Evolutionary conservation across 2,113 vertebrate species (phyloP), one percentile per base, ranked within the genome.

Genomic region (Chaenogobius annularis): DNA sequence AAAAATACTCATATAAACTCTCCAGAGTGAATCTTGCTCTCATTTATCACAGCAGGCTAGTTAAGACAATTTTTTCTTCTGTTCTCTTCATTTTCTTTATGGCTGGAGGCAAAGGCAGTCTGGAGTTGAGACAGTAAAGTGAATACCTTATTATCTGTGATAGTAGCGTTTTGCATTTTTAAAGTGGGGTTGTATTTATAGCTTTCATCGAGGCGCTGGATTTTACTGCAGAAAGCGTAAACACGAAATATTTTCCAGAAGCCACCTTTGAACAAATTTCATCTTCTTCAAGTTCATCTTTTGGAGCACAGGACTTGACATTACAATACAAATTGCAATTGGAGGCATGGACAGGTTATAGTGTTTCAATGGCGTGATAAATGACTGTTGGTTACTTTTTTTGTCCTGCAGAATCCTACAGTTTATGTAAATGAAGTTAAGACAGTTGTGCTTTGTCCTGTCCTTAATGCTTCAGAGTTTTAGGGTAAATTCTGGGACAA

Each of bases 21-120:
- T 90, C 79, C 66, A 0, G 50, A 86, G 77, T 85, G 81, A 50
- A 76, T 87, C 68, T 79, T 69, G 59, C 76, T 77, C 81, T 81
- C 84, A 82, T 86, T 87, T 78, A 84, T 88, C 79, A 75, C 73
- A 86, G 83, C 76, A 88, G 79, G 73, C 82, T 73, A 71, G 70
- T 86, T 86, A 85, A 79, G 82, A 87, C 84, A 75, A 85, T 54
- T 70, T 80, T 72, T 31, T 26, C 26, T 72, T 40, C 37, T 40
- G 59, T 80, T 78, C 72, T 70, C 79, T 40, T 78, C 68, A 66
- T 87, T 85, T 85, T 69, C 70, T 69, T 55, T 68, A 40, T 50
- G 87, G 86, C 88, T 84, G 3, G 44, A 90, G 85, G 87, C 82
- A 79, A 81, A 86, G 65, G 74, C 54, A 70, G 59, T 26, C 26